Evolutionary conservation across 2,888 invertebrate genomes (phyloP), one percentile per base, ranked within the genome.

Genomic region (Gymnosoma rotundatum): DNA sequence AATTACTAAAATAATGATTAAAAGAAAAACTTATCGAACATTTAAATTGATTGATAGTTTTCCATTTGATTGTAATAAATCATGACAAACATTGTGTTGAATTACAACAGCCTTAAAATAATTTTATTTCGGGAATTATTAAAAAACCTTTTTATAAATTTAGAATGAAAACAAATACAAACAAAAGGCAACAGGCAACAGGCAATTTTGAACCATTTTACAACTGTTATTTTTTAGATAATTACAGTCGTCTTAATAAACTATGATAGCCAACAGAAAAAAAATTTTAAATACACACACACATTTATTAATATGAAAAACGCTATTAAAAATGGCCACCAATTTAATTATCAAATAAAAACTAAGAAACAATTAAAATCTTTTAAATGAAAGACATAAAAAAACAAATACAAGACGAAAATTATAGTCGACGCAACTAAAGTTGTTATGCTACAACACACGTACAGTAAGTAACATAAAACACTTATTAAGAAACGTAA

Each of bases 301-400:
- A 52, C 54, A 42, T 1, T 42, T 52, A 48, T 2, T 25, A 2
- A 4, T 25, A 25, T 25, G 25, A 25, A 25, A 25, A 14, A 76
- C 18, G 21, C 45, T 12, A 69, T 54, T 61, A n/a, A 25, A 79
- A 70, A 81, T 81, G 78, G 48, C 78, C 74, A 70, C 38, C 84
- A 78, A 84, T 84, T 84, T 78, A 81, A 81, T 84, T 78, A 81
- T 80, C 38, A 80, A 73, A 69, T 64, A 12, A 38, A 38, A 7
- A 21, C 36, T 21, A 78, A 64, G n/a, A n/a, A 74, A 36, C 52
- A 20, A 36, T 50, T 20, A 18, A 38, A 25, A 21, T 25, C n/a
- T 36, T n/a, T 42, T 8, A 73, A 74, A 32, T 21, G 10, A 12
- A 45, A 18, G 54, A 20, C 9, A 14, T 12, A 38, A 70, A 32